Evolutionary conservation across 2,888 invertebrate genomes (phyloP).

Genomic region (Thereva nobilitata): DNA sequence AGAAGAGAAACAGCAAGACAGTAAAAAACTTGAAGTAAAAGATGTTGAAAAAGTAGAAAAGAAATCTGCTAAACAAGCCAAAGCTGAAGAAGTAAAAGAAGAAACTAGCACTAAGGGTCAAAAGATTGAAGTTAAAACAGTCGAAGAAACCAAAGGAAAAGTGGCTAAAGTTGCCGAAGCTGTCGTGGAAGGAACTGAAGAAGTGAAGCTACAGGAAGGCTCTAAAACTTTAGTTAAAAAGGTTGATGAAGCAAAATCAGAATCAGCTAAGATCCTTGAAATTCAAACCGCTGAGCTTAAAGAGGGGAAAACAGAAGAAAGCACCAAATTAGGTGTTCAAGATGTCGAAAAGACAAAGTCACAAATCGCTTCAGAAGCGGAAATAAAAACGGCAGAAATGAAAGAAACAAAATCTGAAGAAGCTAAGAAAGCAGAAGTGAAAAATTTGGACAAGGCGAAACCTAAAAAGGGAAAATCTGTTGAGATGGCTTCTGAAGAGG

Average conservation of each 20-base stretch:
- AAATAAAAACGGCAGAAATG: constrained; percentile 13
- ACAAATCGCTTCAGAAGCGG: background rate
- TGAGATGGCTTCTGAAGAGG: too few relatives aligned
- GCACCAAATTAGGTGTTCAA: background rate
- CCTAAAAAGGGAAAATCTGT: too few relatives aligned
- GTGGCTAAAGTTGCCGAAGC: background rate
- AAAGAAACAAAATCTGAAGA: background rate
- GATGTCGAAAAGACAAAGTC: background rate
- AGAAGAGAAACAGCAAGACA: too few relatives aligned
- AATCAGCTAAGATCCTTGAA: constrained; percentile 5
- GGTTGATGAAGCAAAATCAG: constrained; percentile 1
- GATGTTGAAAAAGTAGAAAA: too few relatives aligned
- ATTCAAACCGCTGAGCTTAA: background rate
- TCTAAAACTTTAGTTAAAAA: background rate
- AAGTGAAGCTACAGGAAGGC: background rate
- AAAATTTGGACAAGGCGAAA: too few relatives aligned
- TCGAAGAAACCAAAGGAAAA: background rate
- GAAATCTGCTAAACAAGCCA: too few relatives aligned
- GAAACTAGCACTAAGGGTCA: background rate
- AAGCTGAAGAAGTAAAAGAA: constrained; percentile 42
- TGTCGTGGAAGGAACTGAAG: constrained; percentile 11
- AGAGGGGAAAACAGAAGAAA: background rate
- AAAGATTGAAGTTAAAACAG: background rate
- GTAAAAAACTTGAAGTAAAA: too few relatives aligned
- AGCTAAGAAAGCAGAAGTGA: background rate